Percentiles rank a stretch among this genome's conserved stretches.
phyloP scores from a whole-genome alignment of 2,797 vertebrate genomes.

The Onychomys leucogaster region DNA sequence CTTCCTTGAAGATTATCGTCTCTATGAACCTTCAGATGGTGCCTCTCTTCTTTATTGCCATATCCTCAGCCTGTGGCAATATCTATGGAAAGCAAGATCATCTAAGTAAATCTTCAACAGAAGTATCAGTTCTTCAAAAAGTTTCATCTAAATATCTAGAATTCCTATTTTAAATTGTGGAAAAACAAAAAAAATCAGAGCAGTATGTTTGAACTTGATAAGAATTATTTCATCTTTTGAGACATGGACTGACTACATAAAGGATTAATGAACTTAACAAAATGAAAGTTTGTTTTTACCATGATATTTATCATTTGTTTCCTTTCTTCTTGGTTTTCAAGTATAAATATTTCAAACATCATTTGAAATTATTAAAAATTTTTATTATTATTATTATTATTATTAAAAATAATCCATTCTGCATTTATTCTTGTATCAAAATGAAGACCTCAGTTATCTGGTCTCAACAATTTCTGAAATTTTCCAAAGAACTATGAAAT shows the following conservation, averaged over 20 bases:
- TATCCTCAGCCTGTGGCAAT: neutral
- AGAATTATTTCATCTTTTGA: conserved; percentile 14
- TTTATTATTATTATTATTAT: too few species aligned
- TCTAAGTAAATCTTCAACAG: conserved; percentile 3
- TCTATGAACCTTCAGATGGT: neutral
- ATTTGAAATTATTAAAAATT: too few species aligned
- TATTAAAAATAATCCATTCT: neutral
- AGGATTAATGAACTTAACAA: neutral
- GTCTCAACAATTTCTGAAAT: neutral
- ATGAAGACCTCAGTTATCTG: neutral
- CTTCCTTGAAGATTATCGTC: neutral
- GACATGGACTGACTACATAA: neutral
- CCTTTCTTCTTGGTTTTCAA: neutral
- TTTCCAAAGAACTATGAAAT: neutral
- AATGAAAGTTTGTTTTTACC: neutral
- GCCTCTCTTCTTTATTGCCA: neutral
- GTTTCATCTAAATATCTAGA: conserved; percentile 23
- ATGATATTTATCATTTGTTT: neutral
- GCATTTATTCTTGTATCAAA: neutral
- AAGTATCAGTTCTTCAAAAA: neutral
- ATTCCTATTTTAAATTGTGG: neutral
- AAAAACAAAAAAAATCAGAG: neutral
- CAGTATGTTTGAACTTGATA: conserved; percentile 4
- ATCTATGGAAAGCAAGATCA: neutral
- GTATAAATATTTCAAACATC: neutral